phyloP scores from a whole-genome alignment of 2,113 vertebrate genomes.

The Canis aureus region DNA sequence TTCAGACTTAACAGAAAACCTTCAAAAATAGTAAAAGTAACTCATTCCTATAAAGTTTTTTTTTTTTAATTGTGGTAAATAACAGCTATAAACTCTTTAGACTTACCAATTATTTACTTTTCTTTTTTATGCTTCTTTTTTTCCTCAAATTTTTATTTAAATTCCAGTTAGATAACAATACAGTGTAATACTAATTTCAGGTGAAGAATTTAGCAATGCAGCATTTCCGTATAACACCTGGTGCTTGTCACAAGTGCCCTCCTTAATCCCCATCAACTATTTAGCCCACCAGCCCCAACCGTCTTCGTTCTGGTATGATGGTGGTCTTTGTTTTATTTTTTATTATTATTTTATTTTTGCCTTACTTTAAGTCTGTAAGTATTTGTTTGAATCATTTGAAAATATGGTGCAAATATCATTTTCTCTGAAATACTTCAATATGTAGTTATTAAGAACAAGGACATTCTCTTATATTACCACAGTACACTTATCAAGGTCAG shows the following conservation, averaged over 20 bases:
- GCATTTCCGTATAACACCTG: neutral
- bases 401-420: neutral
- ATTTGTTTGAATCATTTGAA: slow-evolving; percentile 2
- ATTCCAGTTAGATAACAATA: neutral
- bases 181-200: neutral
- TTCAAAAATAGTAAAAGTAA: neutral
- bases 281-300: neutral
- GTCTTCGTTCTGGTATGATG: neutral
- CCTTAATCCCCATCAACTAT: neutral
- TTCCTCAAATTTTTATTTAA: neutral
- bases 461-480: neutral
- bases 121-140: neutral
- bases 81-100: neutral
- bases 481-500: neutral
- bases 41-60: neutral
- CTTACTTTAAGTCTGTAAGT: neutral
- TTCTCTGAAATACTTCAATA: neutral
- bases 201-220: neutral
- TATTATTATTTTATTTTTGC: neutral
- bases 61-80: neutral
- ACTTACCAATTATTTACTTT: neutral
- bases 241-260: neutral
- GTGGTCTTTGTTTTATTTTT: too few relatives aligned
- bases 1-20: neutral
- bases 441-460: neutral